Evolutionary conservation across 2,888 invertebrate genomes (phyloP), one percentile per base, ranked within the genome.

Genomic region (Patella caerulea): DNA sequence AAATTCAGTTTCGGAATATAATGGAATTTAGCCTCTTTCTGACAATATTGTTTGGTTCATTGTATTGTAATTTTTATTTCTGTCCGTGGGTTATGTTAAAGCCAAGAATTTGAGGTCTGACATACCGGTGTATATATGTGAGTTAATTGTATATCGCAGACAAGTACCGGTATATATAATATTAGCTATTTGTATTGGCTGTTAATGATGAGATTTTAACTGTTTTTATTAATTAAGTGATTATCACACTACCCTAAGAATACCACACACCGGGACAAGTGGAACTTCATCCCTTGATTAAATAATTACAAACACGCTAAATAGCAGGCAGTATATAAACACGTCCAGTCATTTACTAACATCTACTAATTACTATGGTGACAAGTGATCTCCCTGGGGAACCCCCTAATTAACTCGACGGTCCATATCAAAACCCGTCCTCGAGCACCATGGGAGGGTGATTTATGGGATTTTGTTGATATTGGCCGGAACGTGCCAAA

Each of bases 401-500:
- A 24, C 19, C 19, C 24, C 19, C 65, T 65, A 65, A 65, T 65
- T 65, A 65, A 65, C 65, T 65, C 65, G 24, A 65, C 65, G 19
- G 24, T 24, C 65, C 65, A 65, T 65, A 65, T 65, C 65, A 65
- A 65, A 65, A 65, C 65, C 14, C 65, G 19, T 19, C 24, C 24
- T 14, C 11, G 11, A 24, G 19, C 9, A 24, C 19, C 12, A 19
- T 19, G n/a, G 17, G 19, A 59, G n/a, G 59, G 59, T 59, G 59
- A 65, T 65, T 65, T 65, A 65, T 65, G 9, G 19, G 19, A 24
- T 65, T 24, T 19, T 65, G 65, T 65, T 65, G 65, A 65, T 65
- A 65, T 65, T 65, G 65, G 19, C 65, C 14, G 65, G 65, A 65
- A 65, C 65, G 65, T 65, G 65, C 65, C 65, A 65, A 65, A 65